Evolutionary conservation across 2,113 vertebrate genomes (phyloP).

Genomic region (Hepsetus odoe): DNA sequence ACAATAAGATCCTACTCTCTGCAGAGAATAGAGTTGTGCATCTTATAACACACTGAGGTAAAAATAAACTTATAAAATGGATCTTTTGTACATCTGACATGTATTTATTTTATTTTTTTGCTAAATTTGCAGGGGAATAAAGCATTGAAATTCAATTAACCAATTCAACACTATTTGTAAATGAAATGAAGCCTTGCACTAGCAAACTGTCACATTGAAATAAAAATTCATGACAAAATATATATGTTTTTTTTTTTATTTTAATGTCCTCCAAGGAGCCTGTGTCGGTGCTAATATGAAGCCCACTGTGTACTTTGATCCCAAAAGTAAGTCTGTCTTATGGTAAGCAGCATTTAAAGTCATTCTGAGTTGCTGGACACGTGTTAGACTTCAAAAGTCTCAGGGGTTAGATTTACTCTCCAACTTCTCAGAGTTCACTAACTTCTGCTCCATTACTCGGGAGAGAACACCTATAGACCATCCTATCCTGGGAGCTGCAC

Average conservation of each 20-base stretch:
- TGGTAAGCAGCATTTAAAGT: conserved; percentile 12
- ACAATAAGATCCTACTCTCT: no score
- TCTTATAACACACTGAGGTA: no score
- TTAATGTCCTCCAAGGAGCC: conserved; percentile 46
- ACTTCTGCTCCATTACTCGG: not conserved
- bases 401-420: not conserved
- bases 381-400: conserved; percentile 34
- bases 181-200: not conserved
- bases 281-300: conserved; percentile 37
- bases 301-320: conserved; percentile 51
- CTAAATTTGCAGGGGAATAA: no score
- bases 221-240: not conserved
- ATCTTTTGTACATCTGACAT: no score
- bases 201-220: not conserved
- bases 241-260: conserved; percentile 35
- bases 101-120: no score
- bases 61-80: no score
- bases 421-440: not conserved
- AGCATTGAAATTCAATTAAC: no score
- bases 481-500: not conserved
- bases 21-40: no score
- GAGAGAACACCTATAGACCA: not conserved
- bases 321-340: conserved; percentile 31
- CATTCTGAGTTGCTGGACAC: conserved; percentile 37
- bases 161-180: not conserved